Percentiles rank a stretch among this genome's conserved stretches.
Evolutionary conservation across 2,797 vertebrate genomes (phyloP).

Genomic region (Peromyscus attwateri): DNA sequence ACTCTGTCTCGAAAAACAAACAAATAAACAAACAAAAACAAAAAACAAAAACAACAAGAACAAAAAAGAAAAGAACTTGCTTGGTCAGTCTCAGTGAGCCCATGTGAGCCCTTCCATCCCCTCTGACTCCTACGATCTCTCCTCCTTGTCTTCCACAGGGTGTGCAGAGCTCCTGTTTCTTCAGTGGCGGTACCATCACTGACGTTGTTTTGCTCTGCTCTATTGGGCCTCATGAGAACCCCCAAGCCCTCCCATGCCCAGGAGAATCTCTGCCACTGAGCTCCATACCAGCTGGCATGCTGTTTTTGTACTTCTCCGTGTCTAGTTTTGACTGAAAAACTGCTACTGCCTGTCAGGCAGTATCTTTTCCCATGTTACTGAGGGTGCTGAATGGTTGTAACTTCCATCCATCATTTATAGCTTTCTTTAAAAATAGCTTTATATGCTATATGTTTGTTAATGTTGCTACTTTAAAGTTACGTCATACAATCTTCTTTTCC

Average conservation of each 20-base stretch:
- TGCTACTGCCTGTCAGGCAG: neutral
- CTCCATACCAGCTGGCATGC: neutral
- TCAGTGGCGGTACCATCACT: neutral
- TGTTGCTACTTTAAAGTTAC: neutral
- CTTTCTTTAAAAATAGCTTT: neutral
- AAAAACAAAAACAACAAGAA: too few species aligned
- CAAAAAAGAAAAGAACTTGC: neutral
- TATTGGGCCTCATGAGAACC: neutral
- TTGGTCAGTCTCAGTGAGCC: neutral
- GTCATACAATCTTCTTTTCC: neutral
- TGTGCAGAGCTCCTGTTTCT: neutral
- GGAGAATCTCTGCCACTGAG: too few species aligned
- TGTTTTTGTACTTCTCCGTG: neutral
- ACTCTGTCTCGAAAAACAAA: too few species aligned
- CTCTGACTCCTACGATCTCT: neutral
- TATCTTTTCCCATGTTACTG: neutral
- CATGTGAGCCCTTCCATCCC: neutral
- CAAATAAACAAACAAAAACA: too few species aligned
- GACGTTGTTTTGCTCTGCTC: neutral
- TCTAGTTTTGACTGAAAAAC: neutral
- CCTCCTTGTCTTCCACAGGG: fast-evolving
- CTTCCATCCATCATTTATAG: neutral
- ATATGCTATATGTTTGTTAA: neutral
- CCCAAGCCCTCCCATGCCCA: neutral
- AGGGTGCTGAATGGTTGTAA: neutral